Conservation (phyloP, 2,113 vertebrate genomes). For the Sclerurus mexicanus region DNA sequence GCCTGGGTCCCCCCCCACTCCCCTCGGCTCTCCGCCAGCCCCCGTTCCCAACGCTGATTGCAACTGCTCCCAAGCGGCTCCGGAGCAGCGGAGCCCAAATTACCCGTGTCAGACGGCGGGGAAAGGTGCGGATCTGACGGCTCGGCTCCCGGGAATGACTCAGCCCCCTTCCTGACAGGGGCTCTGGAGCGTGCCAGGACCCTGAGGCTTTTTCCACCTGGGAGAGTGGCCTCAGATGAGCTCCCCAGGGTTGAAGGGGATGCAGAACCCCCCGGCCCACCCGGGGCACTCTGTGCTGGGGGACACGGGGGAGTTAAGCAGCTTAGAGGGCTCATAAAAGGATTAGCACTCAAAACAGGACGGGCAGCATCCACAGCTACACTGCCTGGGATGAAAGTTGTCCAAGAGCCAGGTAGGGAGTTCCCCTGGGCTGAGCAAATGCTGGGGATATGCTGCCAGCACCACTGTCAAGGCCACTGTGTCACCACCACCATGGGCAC, state of each 20-base stretch:
- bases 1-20: not conserved
- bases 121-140: not conserved
- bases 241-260: fast-evolving
- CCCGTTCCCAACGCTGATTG: not conserved
- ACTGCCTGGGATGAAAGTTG: not conserved
- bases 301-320: not conserved
- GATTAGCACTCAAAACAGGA: not conserved
- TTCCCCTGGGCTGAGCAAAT: fast-evolving
- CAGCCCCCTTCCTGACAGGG: fast-evolving
- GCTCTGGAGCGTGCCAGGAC: fast-evolving
- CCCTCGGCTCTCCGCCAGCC: not conserved
- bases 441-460: fast-evolving
- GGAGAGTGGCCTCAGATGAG: fast-evolving
- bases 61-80: constrained; percentile 4
- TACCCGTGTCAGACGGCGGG: not conserved
- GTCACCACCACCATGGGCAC: fast-evolving
- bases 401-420: not conserved
- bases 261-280: fast-evolving
- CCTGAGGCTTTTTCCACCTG: fast-evolving
- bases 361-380: not conserved
- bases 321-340: not conserved
- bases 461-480: fast-evolving
- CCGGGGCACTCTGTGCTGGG: not conserved
- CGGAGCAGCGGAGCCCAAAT: not conserved
- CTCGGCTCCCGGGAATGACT: not conserved